Percentiles rank a stretch among this genome's conserved stretches.
Conservation (phyloP, 2,113 vertebrate genomes). For the Tetrax tetrax region DNA sequence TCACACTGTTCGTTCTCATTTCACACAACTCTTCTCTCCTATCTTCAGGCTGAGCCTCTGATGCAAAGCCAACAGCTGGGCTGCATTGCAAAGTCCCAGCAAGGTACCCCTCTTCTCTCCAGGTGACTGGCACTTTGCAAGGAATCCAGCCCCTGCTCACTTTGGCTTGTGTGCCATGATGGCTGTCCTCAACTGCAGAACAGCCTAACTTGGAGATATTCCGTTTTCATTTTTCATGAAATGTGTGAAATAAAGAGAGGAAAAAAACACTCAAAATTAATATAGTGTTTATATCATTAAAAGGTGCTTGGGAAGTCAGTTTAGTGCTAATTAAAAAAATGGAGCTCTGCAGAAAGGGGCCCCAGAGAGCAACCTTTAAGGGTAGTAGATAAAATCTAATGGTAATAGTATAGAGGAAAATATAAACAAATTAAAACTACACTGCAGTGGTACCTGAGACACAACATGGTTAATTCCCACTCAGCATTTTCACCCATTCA, state of each 20-base stretch:
- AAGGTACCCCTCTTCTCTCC: neutral
- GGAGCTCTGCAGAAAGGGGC: neutral
- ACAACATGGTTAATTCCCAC: neutral
- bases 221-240: neutral
- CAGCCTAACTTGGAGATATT: neutral
- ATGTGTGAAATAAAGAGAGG: neutral
- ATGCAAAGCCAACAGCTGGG: neutral
- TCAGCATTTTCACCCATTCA: neutral
- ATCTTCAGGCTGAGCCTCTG: neutral
- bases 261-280: neutral
- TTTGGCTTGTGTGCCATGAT: neutral
- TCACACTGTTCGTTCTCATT: neutral
- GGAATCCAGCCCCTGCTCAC: neutral
- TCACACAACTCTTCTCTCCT: neutral
- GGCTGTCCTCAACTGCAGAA: neutral
- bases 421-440: neutral
- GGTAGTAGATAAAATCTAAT: neutral
- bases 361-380: neutral
- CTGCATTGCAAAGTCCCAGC: neutral
- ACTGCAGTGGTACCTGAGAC: neutral
- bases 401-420: neutral
- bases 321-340: neutral
- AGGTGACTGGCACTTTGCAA: neutral
- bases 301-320: neutral
- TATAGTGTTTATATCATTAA: neutral